Percentiles rank a stretch among this genome's conserved stretches.
Conservation (phyloP, 2,113 vertebrate genomes). For the Grammomys surdaster region DNA sequence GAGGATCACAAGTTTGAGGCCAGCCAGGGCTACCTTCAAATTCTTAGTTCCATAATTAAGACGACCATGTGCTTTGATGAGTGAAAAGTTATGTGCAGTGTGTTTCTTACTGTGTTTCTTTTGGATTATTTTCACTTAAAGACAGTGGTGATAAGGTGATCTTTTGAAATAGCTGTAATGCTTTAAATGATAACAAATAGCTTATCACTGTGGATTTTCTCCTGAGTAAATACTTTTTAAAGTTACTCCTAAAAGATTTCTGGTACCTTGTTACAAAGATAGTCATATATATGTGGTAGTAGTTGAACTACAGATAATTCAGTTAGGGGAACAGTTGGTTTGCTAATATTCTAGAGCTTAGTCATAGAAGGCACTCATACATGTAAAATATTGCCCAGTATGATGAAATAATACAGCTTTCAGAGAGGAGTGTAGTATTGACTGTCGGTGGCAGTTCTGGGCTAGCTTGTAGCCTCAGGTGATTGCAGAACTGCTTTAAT, state of each 20-base stretch:
- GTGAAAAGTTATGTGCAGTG: not conserved
- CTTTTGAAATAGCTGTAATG: not conserved
- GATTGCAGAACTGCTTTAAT: too few species aligned
- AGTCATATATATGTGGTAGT: too few species aligned
- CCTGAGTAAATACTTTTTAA: conserved; percentile 35
- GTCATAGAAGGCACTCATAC: not conserved
- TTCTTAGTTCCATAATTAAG: not conserved
- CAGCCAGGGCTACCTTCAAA: not conserved
- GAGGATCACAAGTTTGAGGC: too few species aligned
- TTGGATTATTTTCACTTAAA: not conserved
- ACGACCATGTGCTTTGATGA: conserved; percentile 38
- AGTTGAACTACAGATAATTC: too few species aligned
- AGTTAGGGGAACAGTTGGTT: too few species aligned
- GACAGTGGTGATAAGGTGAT: not conserved
- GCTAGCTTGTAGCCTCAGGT: too few species aligned
- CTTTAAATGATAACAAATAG: not conserved
- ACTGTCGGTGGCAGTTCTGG: too few species aligned
- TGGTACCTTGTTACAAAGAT: too few species aligned
- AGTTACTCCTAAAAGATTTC: not conserved
- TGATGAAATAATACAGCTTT: too few species aligned
- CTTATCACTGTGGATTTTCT: conserved; percentile 4
- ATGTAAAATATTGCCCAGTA: not conserved
- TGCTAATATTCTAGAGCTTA: not conserved
- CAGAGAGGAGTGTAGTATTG: too few species aligned
- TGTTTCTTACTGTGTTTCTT: conserved; percentile 12